Evolutionary conservation across 2,113 vertebrate species (phyloP), one percentile per base, ranked within the genome.

Genomic region (Xenopus tropicalis): DNA sequence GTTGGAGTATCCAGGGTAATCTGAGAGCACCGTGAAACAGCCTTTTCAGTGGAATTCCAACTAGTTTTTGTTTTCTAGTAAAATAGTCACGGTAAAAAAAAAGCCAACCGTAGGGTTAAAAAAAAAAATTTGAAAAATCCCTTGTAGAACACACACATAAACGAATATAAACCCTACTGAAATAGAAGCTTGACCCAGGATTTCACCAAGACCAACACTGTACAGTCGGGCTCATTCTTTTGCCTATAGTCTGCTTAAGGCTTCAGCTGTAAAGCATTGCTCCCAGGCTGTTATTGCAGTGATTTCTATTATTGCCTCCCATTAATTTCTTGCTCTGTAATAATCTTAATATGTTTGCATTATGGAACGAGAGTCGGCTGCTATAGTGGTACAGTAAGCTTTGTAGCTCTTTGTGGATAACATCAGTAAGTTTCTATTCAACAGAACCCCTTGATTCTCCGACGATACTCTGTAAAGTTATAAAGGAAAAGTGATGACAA

Each of bases 1-100:
- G 90, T 85, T 20, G 23, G 17, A 10, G 72, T 67, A 52, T 51
- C 37, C 19, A 19, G 21, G 17, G 25, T 7, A 19, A 23, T 54
- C 64, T 54, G 65, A 25, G 29, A 37, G 29, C 29, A 37, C 29
- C 29, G 1, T 23, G 52, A 65, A 64, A 73, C 37, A 24, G 62
- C 29, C 1, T 42, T 25, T 66, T 44, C 21, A 54, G n/a, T 9
- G 3, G 52, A 54, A 54, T 23, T 59, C 57, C 20, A 58, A 9
- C 56, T n/a, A n/a, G n/a, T n/a, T n/a, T 21, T 21, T 21, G 13
- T 20, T 57, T 11, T 19, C 3, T 17, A 57, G 10, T 21, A 24
- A 24, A 59, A 22, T 14, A 22, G 7, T 59, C 20, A 23, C 3
- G 57, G 5, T 59, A 23, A 59, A 9, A 37, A 24, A 59, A 24